These are phyloP conservation scores for Cardinalis cardinalis DNA, from an alignment of 2,113 vertebrate species.

Conservation along the genomic window DNA sequence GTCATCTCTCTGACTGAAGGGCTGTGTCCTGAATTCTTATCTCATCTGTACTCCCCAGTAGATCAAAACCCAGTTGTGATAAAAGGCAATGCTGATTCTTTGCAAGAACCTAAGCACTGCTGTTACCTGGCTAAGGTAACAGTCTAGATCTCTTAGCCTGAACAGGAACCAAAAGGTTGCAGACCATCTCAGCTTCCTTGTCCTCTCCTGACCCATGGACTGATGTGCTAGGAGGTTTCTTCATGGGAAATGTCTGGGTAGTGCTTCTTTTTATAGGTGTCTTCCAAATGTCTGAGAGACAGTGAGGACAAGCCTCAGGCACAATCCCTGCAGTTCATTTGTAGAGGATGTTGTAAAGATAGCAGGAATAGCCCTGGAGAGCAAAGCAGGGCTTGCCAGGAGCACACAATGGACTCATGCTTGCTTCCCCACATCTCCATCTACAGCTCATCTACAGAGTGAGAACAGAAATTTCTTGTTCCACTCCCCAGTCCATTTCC, in stretches of 20 bases:
- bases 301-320: neutral
- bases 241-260: neutral
- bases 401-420: neutral
- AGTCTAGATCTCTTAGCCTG: neutral
- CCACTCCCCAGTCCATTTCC: neutral
- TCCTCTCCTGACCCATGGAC: neutral
- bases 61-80: neutral
- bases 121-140: neutral
- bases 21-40: neutral
- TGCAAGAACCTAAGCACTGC: neutral
- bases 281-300: neutral
- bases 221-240: neutral
- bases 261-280: neutral
- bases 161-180: neutral
- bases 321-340: neutral
- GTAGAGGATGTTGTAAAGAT: fast-evolving
- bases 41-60: neutral
- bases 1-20: neutral
- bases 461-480: neutral
- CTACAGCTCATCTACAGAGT: neutral
- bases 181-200: neutral
- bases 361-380: neutral
- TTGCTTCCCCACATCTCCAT: neutral
- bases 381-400: neutral
- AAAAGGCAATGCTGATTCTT: neutral